These are phyloP conservation scores for Zosterops hypoxanthus DNA, from an alignment of 2,113 vertebrate genomes.

Conservation along the genomic window DNA sequence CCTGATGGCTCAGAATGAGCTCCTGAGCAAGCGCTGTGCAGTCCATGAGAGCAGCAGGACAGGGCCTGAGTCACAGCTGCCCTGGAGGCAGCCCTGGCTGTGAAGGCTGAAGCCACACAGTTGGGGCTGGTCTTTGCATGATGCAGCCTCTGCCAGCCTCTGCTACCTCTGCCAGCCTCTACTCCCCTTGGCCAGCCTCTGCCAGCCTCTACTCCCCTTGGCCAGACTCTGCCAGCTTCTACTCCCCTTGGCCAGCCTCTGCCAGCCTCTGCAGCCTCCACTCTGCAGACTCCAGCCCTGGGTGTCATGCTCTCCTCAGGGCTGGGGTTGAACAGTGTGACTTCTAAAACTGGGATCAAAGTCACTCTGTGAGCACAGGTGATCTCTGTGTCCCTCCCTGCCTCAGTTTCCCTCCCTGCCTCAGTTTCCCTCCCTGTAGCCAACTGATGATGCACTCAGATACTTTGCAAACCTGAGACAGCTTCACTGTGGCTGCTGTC, in stretches of 20 bases:
- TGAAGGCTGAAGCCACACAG: accelerated
- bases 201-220: too few relatives aligned
- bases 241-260: accelerated
- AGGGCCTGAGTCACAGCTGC: neutral
- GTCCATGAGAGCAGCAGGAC: neutral
- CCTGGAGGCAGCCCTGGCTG: neutral
- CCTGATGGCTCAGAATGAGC: neutral
- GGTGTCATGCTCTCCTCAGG: accelerated
- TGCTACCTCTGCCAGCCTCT: neutral
- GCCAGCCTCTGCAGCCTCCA: neutral
- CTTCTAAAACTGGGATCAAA: neutral
- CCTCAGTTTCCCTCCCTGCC: neutral
- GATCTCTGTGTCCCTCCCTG: neutral
- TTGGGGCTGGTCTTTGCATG: accelerated
- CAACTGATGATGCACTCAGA: accelerated
- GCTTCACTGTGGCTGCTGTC: neutral
- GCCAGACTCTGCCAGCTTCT: neutral
- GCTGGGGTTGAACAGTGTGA: accelerated
- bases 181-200: neutral
- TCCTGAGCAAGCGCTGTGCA: neutral
- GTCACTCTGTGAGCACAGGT: neutral
- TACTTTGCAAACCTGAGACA: neutral
- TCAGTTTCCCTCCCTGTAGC: neutral
- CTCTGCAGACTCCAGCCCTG: neutral
- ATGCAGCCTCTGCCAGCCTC: neutral